Percentiles rank a stretch among this genome's conserved stretches.
phyloP scores from a whole-genome alignment of 2,797 vertebrate genomes.

The Pogonophryne albipinna region DNA sequence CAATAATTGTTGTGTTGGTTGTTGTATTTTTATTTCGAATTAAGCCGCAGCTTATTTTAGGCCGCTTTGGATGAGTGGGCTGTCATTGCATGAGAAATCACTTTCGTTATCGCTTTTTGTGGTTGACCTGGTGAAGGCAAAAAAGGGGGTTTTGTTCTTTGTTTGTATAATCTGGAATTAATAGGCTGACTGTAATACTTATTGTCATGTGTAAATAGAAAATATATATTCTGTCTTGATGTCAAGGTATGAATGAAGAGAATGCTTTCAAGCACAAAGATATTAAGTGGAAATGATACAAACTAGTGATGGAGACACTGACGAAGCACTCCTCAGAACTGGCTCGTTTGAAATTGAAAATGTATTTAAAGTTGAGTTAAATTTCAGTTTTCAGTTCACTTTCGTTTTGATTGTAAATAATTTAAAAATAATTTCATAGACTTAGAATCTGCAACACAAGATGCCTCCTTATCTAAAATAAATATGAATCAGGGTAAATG shows the following conservation, averaged over 20 bases:
- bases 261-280: slow-evolving; percentile 27
- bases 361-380: background rate
- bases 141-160: slow-evolving; percentile 27
- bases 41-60: slow-evolving; percentile 33
- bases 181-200: slow-evolving; percentile 43
- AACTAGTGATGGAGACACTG: slow-evolving; percentile 23
- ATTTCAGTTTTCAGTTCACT: too few relatives aligned
- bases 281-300: slow-evolving; percentile 38
- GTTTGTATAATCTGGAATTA: slow-evolving; percentile 57
- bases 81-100: slow-evolving; percentile 58
- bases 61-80: slow-evolving; percentile 40
- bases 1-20: slow-evolving; percentile 13
- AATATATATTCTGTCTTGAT: slow-evolving; percentile 38
- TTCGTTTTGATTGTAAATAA: slow-evolving; percentile 16
- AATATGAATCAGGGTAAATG: background rate
- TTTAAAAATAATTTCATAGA: background rate
- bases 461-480: slow-evolving; percentile 3
- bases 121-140: slow-evolving; percentile 49
- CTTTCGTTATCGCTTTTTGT: slow-evolving; percentile 42
- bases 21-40: slow-evolving; percentile 32
- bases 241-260: slow-evolving; percentile 38
- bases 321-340: slow-evolving; percentile 28
- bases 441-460: slow-evolving; percentile 10
- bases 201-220: slow-evolving; percentile 38
- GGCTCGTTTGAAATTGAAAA: slow-evolving; percentile 13